Percentiles rank a stretch among this genome's conserved stretches.
These are phyloP conservation scores for Neotoxoptera formosana DNA, from an alignment of 1,140 invertebrate species.

Conservation along the genomic window DNA sequence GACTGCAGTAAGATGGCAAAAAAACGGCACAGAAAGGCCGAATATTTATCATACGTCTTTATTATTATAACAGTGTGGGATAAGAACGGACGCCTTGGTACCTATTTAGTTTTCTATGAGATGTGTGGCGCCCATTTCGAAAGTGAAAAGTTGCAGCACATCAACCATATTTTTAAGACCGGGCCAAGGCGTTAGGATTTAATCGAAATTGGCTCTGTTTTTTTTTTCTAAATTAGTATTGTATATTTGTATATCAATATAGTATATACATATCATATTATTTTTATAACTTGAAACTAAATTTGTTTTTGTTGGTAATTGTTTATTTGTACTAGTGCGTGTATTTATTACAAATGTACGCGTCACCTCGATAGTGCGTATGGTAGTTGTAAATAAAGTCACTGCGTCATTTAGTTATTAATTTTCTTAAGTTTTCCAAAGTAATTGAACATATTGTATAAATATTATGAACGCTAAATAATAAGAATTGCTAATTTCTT, in stretches of 20 bases:
- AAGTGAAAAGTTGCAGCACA: background rate
- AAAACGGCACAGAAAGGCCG: conserved; percentile 43
- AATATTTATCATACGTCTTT: conserved; percentile 21
- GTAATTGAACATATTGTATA: background rate
- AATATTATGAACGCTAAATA: background rate
- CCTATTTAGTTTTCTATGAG: background rate
- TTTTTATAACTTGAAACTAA: background rate
- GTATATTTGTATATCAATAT: background rate
- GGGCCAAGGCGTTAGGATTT: background rate
- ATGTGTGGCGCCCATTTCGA: background rate
- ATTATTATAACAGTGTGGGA: conserved; percentile 3
- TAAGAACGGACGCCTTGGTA: conserved; percentile 16
- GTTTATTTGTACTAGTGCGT: background rate
- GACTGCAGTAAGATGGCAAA: conserved; percentile 17
- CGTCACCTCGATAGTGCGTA: background rate
- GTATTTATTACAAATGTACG: background rate
- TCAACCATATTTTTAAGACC: background rate
- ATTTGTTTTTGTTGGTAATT: background rate
- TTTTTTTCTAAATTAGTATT: background rate
- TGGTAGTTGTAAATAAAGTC: background rate
- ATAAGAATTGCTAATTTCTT: background rate
- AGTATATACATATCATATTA: background rate
- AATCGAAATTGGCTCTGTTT: background rate
- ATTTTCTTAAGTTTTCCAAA: background rate
- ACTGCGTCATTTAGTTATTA: background rate